A percentile compares a stretch with the other conserved stretches of the same genome.
phyloP scores from a whole-genome alignment of 2,888 invertebrate genomes.

The Lithodes maja region DNA sequence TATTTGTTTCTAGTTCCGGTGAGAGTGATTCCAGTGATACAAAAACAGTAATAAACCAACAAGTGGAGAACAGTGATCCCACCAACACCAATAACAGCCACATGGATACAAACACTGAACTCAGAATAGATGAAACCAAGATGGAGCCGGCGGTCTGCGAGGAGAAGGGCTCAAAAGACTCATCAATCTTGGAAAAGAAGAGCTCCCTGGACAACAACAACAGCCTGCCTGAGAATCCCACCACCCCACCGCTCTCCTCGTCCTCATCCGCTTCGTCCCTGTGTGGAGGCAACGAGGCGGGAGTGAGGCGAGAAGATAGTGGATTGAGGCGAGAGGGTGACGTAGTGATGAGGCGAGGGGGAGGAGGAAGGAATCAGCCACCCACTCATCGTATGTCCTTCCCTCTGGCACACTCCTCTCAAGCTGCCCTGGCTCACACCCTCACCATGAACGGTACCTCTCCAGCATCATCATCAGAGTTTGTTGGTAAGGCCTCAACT shows the following conservation, averaged over 20 bases:
- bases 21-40: conserved; percentile 70
- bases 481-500: conserved; percentile 28
- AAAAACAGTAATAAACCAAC: conserved; percentile 67
- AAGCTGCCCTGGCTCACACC: conserved; percentile 32
- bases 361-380: conserved; percentile 36
- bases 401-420: conserved; percentile 56
- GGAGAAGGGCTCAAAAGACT: neutral
- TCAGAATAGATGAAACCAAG: conserved; percentile 50
- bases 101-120: conserved; percentile 21
- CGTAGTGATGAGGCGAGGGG: conserved; percentile 1
- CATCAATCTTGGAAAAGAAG: no score
- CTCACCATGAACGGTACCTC: conserved; percentile 57
- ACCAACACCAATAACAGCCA: neutral
- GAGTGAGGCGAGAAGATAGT: conserved; percentile 25
- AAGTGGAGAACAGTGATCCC: conserved; percentile 32
- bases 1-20: conserved; percentile 64
- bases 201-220: neutral
- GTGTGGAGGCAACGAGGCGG: conserved; percentile 29
- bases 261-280: conserved; percentile 58
- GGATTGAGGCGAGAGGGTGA: neutral
- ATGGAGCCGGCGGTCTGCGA: conserved; percentile 23
- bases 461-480: conserved; percentile 52
- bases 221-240: conserved; percentile 41
- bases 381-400: conserved; percentile 66
- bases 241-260: conserved; percentile 46